Evolutionary conservation across 2,797 vertebrate species (phyloP).

Genomic region (Emys orbicularis): DNA sequence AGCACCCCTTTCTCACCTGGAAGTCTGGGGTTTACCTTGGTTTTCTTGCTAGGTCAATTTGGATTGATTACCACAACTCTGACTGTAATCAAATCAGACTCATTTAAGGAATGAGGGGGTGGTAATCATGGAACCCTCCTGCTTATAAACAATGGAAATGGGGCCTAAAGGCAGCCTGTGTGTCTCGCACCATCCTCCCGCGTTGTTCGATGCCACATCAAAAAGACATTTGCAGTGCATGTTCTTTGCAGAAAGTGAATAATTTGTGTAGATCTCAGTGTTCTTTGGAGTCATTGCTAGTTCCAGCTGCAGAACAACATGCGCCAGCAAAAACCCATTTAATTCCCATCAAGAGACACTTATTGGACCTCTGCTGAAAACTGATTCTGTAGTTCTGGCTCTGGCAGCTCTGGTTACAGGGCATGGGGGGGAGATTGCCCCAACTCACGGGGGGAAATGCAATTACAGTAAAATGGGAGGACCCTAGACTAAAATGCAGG

Average conservation of each 20-base stretch:
- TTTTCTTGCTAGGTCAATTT: background rate
- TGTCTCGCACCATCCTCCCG: conserved; percentile 8
- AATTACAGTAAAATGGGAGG: background rate
- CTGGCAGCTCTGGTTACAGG: background rate
- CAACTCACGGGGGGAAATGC: background rate
- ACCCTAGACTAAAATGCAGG: background rate
- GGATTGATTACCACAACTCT: background rate
- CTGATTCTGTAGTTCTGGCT: conserved; percentile 67
- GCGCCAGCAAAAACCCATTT: conserved; percentile 75
- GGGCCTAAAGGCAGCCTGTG: conserved; percentile 48
- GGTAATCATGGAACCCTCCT: background rate
- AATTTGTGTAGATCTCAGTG: conserved; percentile 76
- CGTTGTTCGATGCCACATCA: conserved; percentile 62
- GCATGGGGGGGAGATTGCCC: background rate
- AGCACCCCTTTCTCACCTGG: background rate
- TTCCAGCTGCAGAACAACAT: conserved; percentile 53
- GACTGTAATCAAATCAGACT: background rate
- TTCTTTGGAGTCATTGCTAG: conserved; percentile 67
- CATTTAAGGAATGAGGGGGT: background rate
- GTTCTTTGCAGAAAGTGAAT: conserved; percentile 69
- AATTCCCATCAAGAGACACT: conserved; percentile 75
- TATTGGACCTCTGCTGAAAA: conserved; percentile 75
- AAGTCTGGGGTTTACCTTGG: background rate
- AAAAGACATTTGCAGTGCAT: conserved; percentile 68
- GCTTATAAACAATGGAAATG: background rate